Evolutionary conservation across 2,888 invertebrate species (phyloP), one percentile per base, ranked within the genome.

Genomic region (Apodemia zela): DNA sequence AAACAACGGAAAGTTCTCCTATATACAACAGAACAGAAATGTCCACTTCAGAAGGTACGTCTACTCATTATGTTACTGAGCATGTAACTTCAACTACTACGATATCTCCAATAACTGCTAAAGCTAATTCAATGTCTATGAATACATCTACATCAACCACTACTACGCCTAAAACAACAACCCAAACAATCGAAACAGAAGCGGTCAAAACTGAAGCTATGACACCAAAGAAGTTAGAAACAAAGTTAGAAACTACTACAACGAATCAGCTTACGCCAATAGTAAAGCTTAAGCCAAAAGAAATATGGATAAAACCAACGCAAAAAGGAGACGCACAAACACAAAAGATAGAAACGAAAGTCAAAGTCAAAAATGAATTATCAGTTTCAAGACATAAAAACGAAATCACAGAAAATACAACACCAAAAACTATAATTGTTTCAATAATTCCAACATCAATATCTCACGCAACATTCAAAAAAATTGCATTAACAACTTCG

Each of bases 371-470:
- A 76, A 75, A 73, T 68, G 29, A 57, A 57, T 29, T 57, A 15
- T 25, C 54, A n/a, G 54, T 57, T 7, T 75, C 78, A 42, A 80
- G 77, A 51, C 61, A 66, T 65, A 82, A 81, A 68, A 82, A 77
- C 65, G 86, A 87, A 60, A 65, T 79, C 11, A 72, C 77, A 63
- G 81, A 75, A 65, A 73, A 77, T 57, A 90, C 91, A 7, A 90
- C 91, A 59, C 89, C 88, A 58, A 88, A 85, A 69, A 91, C 91
- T 8, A 91, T 91, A 51, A 86, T 91, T 61, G 91, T 91, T 11
- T 90, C 91, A 10, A 91, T 91, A 66, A 91, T 91, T 77, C 91
- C 91, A 18, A 90, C 91, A 57, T 90, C 91, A 33, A 83, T 89
- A 49, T 88, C 90, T 2, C 89, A 91, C 68, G 79, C 84, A 7